Conservation (phyloP, 2,888 invertebrate species). For the Acanthosoma haemorrhoidale region DNA sequence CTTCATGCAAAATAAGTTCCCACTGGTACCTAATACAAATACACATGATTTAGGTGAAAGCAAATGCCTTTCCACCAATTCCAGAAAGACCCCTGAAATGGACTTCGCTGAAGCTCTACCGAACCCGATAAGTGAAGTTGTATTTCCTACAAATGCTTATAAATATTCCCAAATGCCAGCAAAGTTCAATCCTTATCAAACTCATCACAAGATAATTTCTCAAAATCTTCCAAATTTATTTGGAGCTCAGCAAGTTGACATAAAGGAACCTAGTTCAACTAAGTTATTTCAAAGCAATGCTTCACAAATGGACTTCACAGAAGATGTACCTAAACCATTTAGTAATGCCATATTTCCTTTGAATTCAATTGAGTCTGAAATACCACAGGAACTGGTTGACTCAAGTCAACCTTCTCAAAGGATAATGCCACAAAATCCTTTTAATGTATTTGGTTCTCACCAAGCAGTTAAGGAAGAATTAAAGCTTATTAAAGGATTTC, state of each 20-base stretch:
- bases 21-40: background rate
- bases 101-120: background rate
- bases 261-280: background rate
- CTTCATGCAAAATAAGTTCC: background rate
- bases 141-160: too few species aligned
- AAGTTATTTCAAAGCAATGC: background rate
- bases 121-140: too few species aligned
- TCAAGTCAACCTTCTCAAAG: background rate
- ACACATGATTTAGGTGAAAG: background rate
- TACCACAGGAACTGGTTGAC: background rate
- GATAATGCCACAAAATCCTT: background rate
- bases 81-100: background rate
- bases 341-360: too few species aligned
- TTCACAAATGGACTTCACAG: constrained; percentile 26
- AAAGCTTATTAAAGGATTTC: background rate
- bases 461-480: background rate
- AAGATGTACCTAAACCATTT: background rate
- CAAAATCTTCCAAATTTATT: background rate
- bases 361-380: too few species aligned
- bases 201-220: background rate
- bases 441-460: background rate
- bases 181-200: background rate
- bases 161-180: too few species aligned
- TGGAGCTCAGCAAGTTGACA: background rate
- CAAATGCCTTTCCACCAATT: background rate